Evolutionary conservation across 2,113 vertebrate genomes (phyloP), one percentile per base, ranked within the genome.

Genomic region (Nanorana parkeri): DNA sequence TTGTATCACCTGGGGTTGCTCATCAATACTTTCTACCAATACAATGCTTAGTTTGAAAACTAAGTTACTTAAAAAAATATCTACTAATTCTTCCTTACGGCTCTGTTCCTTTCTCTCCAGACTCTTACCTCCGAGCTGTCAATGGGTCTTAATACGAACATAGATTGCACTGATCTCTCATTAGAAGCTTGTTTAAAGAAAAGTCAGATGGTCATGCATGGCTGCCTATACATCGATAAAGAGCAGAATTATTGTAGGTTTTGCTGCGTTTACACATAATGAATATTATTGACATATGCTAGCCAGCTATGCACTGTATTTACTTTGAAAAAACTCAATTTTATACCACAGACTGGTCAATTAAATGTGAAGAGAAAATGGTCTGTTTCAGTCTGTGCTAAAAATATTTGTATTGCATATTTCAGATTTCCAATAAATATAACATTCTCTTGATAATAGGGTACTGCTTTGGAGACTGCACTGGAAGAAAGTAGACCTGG

Each of bases 111-210:
- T 20, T 23, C 68, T 16, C 68, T 24, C 51, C 24, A 28, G 68
- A 54, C 23, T 60, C 29, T n/a, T 23, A 36, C 55, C 54, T 61
- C n/a, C 21, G 4, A n/a, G 52, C 26, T 60, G 54, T 71, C 47
- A 21, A 0, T 32, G 28, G 56, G 32, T 11, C 13, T n/a, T 60
- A 74, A 32, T 36, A 28, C 15, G 26, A 16, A 58, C 54, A 60
- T 36, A 58, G 71, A 74, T 58, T 55, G 10, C 32, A 74, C 71
- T 74, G 71, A 74, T 74, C 71, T 74, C 23, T 60, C 28, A 74
- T 74, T 74, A 74, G 54, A 58, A 5, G 28, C 71, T 60, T 74
- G 71, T 74, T 74, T 74, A 74, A 74, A 28, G 26, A 58, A 74
- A 60, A 58, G 71, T 26, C 51, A 58, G 71, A 32, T 21, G 71